Percentiles rank a stretch among this genome's conserved stretches.
These are phyloP conservation scores for Drosophila pectinifera DNA, from an alignment of 1,140 invertebrate species.

Conservation along the genomic window DNA sequence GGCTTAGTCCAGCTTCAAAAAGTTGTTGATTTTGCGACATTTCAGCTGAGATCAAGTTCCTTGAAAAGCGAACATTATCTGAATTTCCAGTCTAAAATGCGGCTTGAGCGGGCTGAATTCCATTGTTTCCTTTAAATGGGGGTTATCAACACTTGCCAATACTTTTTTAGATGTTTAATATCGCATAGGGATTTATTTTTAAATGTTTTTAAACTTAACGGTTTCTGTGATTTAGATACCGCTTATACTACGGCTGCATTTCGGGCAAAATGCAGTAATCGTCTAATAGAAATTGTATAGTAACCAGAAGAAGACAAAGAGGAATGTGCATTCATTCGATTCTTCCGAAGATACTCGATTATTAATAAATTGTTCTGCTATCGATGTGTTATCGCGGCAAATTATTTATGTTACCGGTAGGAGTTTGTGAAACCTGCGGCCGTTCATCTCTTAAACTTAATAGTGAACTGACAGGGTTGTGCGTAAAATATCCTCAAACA, in stretches of 20 bases:
- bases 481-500: too few species aligned
- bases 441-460: too few species aligned
- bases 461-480: too few species aligned
- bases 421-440: too few species aligned
- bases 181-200: neutral
- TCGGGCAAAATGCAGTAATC: too few species aligned
- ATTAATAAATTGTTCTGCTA: too few species aligned
- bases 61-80: neutral
- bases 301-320: too few species aligned
- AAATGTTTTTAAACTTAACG: neutral
- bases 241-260: neutral
- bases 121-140: constrained; percentile 4
- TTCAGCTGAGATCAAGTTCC: constrained; percentile 30
- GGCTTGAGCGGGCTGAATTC: neutral
- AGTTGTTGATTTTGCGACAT: constrained; percentile 15
- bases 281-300: too few species aligned
- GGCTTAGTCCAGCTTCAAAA: constrained; percentile 2
- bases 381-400: neutral
- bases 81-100: neutral
- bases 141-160: neutral
- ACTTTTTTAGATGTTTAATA: neutral
- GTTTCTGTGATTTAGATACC: neutral
- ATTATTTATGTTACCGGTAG: too few species aligned
- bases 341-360: too few species aligned
- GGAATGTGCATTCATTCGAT: too few species aligned